These are phyloP conservation scores for Flexamia atlantica DNA, from an alignment of 2,888 invertebrate species.

Conservation along the genomic window DNA sequence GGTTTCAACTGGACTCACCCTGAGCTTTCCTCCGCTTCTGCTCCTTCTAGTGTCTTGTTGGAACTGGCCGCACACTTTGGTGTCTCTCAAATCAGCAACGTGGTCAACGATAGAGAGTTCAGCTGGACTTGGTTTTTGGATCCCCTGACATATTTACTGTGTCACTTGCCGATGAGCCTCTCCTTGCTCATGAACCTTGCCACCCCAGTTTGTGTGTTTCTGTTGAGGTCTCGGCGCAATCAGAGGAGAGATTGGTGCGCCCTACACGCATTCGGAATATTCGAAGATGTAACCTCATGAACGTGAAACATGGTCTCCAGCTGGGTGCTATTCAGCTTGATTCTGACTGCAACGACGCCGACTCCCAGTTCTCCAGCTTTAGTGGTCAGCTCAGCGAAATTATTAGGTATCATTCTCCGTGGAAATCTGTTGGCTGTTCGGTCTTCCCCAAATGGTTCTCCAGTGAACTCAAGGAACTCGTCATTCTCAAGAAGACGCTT, in stretches of 20 bases:
- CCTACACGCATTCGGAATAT: not conserved
- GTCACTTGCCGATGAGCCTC: too few species aligned
- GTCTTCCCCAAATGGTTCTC: conserved; percentile 9
- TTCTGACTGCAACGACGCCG: not conserved
- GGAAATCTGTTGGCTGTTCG: not conserved
- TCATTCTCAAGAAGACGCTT: too few species aligned
- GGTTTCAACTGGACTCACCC: too few species aligned
- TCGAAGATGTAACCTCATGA: too few species aligned
- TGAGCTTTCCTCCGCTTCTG: too few species aligned
- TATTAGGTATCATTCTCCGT: not conserved
- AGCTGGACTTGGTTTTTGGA: conserved; percentile 8
- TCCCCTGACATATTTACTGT: conserved; percentile 6
- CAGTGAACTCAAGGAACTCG: too few species aligned
- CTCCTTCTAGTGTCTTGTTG: too few species aligned
- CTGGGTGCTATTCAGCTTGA: not conserved
- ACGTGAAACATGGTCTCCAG: not conserved
- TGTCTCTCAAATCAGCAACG: not conserved
- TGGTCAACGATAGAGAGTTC: conserved; percentile 11
- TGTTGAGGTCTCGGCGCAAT: not conserved
- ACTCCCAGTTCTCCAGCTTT: too few species aligned
- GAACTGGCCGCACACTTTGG: conserved; percentile 16
- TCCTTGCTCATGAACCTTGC: too few species aligned
- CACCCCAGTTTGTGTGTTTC: conserved; percentile 23
- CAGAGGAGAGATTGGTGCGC: not conserved
- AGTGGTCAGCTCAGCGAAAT: not conserved